Conservation (phyloP, 2,113 vertebrate species). For the Saimiri boliviensis region DNA sequence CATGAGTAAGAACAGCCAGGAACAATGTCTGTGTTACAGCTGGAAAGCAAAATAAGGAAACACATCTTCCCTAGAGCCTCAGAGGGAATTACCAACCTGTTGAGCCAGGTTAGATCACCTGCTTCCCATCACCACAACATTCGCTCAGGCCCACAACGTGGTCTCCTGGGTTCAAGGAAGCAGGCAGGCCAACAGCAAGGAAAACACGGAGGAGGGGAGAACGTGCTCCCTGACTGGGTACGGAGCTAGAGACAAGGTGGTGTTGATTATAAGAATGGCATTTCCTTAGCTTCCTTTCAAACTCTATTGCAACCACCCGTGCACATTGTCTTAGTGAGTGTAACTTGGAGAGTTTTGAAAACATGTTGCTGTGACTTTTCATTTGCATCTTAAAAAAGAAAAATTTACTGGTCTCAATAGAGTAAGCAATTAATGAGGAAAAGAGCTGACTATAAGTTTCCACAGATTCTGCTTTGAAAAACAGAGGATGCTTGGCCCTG, state of each 20-base stretch:
- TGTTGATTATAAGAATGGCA: not conserved
- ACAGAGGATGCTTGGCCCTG: slow-evolving; percentile 19
- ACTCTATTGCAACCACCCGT: not conserved
- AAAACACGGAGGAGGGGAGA: not conserved
- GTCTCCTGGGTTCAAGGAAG: not conserved
- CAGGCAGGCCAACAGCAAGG: not conserved
- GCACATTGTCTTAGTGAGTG: not conserved
- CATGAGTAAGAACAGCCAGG: not conserved
- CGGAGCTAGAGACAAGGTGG: not conserved
- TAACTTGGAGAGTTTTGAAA: slow-evolving; percentile 54
- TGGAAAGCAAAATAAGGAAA: not conserved
- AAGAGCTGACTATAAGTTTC: slow-evolving; percentile 55
- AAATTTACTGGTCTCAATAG: slow-evolving; percentile 50
- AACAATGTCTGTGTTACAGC: not conserved
- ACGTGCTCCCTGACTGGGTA: not conserved
- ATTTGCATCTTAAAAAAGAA: slow-evolving; percentile 61
- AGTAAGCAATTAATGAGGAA: slow-evolving; percentile 51
- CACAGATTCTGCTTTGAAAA: slow-evolving; percentile 50
- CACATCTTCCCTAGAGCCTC: not conserved
- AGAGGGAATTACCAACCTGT: not conserved
- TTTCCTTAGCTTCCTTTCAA: slow-evolving; percentile 52
- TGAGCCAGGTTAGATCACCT: not conserved
- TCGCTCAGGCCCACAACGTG: no score
- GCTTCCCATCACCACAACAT: no score
- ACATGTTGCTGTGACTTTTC: not conserved